A percentile compares a stretch with the other conserved stretches of the same genome.
Conservation (phyloP, 2,888 invertebrate species). For the Cosmia trapezina region DNA sequence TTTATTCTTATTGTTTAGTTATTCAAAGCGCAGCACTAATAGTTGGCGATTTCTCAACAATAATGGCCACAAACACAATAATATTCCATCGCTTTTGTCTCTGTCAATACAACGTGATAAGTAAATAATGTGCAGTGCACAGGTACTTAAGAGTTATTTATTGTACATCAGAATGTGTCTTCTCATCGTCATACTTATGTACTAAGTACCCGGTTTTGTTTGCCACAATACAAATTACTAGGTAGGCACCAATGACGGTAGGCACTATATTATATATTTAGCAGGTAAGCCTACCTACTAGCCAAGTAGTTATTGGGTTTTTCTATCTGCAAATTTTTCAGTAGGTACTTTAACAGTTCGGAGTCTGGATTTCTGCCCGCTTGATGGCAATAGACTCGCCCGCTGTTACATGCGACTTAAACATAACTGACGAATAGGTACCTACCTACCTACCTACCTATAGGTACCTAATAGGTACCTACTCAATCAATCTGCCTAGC, state of each 20-base stretch:
- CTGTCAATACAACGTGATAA: not conserved
- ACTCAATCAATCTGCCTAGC: not conserved
- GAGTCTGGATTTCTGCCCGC: not conserved
- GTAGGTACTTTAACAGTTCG: not conserved
- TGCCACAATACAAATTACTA: not conserved
- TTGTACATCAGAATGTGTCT: slow-evolving; percentile 1
- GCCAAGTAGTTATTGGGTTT: not conserved
- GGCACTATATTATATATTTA: no score
- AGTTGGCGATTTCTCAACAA: slow-evolving; percentile 29
- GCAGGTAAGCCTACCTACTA: not conserved
- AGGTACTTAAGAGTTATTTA: not conserved
- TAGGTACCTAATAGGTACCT: no score
- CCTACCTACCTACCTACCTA: no score
- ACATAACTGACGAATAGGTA: not conserved
- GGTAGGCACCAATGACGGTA: no score
- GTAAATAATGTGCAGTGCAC: slow-evolving; percentile 9
- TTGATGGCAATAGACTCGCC: not conserved
- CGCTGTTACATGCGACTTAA: not conserved
- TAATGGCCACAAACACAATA: not conserved
- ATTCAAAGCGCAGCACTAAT: slow-evolving; percentile 24
- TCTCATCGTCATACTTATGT: not conserved
- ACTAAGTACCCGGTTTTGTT: not conserved
- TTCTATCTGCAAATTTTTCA: not conserved
- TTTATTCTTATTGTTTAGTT: slow-evolving; percentile 24
- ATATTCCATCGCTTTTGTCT: slow-evolving; percentile 2